These are phyloP conservation scores for Sarcophaga carnaria DNA, from an alignment of 2,888 invertebrate species.

Conservation along the genomic window DNA sequence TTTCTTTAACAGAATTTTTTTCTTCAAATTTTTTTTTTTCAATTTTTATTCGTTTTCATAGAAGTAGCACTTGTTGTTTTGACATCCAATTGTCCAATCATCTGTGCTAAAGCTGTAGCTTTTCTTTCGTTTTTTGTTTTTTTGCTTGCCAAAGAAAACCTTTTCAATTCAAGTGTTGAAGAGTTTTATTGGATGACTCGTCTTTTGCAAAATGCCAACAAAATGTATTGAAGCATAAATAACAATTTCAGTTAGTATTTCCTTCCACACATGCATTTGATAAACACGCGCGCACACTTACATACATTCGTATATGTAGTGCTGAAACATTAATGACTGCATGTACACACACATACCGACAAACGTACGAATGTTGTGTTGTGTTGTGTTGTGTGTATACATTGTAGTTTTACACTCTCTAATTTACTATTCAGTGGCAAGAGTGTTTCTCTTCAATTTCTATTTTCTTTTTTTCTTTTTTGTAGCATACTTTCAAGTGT, in stretches of 20 bases:
- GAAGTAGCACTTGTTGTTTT: neutral
- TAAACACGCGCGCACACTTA: neutral
- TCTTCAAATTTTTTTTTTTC: neutral
- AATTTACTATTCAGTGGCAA: slow-evolving; percentile 22
- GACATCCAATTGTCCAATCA: slow-evolving; percentile 29
- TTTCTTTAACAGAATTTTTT: neutral
- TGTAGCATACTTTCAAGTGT: neutral
- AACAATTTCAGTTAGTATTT: neutral
- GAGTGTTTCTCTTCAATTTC: no score
- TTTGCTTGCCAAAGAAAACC: neutral
- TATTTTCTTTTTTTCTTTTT: neutral
- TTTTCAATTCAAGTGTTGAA: slow-evolving; percentile 9
- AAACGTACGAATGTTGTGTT: no score
- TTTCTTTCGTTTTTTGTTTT: neutral
- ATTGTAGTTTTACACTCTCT: slow-evolving; percentile 13
- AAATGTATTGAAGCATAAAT: slow-evolving; percentile 33
- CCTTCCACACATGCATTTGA: slow-evolving; percentile 1
- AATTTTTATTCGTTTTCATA: no score
- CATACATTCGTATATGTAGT: neutral
- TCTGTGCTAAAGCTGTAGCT: slow-evolving; percentile 22
- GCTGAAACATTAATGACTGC: no score
- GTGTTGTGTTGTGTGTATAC: neutral
- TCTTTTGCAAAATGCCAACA: slow-evolving; percentile 30
- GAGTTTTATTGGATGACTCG: slow-evolving; percentile 2
- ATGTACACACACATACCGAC: no score